Evolutionary conservation across 1,140 invertebrate species (phyloP).

Genomic region (Trigoniulus corallinus): DNA sequence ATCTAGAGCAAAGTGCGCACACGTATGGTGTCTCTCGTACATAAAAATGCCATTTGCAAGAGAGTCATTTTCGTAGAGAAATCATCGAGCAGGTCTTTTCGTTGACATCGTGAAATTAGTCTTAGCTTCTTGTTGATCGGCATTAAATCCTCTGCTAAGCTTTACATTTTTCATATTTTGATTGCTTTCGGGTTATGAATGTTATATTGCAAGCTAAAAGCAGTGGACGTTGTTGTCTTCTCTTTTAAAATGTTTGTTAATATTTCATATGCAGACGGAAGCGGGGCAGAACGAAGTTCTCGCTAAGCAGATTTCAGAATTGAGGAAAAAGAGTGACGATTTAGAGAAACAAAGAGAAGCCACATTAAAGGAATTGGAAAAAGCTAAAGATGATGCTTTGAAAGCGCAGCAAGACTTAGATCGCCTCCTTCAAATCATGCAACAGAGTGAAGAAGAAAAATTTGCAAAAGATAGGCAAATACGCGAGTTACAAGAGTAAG

Average conservation of each 20-base stretch:
- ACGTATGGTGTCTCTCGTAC: too few species aligned
- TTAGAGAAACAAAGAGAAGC: slow-evolving; percentile 44
- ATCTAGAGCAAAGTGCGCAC: too few species aligned
- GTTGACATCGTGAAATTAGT: too few species aligned
- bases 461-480: slow-evolving; percentile 88
- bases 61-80: too few species aligned
- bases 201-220: too few species aligned
- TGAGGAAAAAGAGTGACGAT: slow-evolving; percentile 58
- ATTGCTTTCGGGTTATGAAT: too few species aligned
- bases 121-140: too few species aligned
- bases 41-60: too few species aligned
- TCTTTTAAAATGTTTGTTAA: neutral
- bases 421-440: slow-evolving; percentile 70
- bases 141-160: too few species aligned
- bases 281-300: slow-evolving; percentile 10
- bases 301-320: slow-evolving; percentile 27
- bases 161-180: too few species aligned
- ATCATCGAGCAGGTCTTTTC: too few species aligned
- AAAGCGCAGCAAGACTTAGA: slow-evolving; percentile 74
- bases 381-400: slow-evolving; percentile 58
- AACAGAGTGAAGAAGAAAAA: slow-evolving; percentile 91
- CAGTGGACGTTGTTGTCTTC: neutral
- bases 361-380: slow-evolving; percentile 38
- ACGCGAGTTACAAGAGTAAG: slow-evolving; percentile 87
- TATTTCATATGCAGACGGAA: slow-evolving; percentile 21